These are phyloP conservation scores for Luperina nickerlii DNA, from an alignment of 2,888 invertebrate genomes.

Conservation along the genomic window DNA sequence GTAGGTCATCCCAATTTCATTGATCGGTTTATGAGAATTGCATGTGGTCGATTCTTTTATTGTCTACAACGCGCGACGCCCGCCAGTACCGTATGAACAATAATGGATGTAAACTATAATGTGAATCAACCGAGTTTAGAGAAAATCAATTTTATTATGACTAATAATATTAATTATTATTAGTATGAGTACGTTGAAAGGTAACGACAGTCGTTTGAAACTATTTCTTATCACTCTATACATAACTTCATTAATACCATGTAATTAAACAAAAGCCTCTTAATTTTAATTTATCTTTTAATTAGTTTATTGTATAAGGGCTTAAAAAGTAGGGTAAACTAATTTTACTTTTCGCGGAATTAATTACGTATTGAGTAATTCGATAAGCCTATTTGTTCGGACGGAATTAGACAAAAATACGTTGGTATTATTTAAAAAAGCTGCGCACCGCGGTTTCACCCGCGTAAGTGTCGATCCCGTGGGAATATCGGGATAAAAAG, in stretches of 20 bases:
- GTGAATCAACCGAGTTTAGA: background rate
- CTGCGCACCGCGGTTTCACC: too few relatives aligned
- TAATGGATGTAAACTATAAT: background rate
- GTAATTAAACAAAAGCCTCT: background rate
- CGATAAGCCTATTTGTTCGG: slow-evolving; percentile 24
- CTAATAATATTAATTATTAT: background rate
- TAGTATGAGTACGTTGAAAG: background rate
- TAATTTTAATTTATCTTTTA: background rate
- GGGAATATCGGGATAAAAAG: too few relatives aligned
- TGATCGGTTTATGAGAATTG: slow-evolving; percentile 12
- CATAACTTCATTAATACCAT: background rate
- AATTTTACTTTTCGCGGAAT: slow-evolving; percentile 23
- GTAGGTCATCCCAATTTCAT: slow-evolving; percentile 1
- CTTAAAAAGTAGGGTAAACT: slow-evolving; percentile 3
- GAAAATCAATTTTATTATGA: background rate
- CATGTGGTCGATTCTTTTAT: background rate
- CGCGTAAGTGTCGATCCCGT: too few relatives aligned
- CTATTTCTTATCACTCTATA: background rate
- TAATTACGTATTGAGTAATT: slow-evolving; percentile 30
- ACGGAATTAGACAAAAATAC: background rate
- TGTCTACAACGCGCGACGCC: background rate
- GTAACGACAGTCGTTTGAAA: background rate
- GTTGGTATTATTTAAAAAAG: background rate
- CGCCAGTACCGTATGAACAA: background rate
- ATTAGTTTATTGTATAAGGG: slow-evolving; percentile 9